Evolutionary conservation across 2,113 vertebrate species (phyloP).

Genomic region (Odobenus rosmarus): DNA sequence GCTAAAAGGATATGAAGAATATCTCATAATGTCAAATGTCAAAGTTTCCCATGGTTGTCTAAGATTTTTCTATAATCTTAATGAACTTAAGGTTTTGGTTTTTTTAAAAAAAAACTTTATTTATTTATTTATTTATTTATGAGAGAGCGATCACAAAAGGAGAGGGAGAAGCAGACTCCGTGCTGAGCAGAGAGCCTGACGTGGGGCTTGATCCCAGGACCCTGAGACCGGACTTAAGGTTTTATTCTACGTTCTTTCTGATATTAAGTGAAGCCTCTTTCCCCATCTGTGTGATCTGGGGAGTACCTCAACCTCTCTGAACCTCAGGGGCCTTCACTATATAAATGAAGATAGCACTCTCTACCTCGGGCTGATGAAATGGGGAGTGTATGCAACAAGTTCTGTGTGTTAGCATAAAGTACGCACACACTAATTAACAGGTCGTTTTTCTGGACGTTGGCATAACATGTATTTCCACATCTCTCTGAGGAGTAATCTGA

Average conservation of each 20-base stretch:
- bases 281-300: neutral
- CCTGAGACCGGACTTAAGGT: neutral
- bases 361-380: neutral
- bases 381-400: neutral
- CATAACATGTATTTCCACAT: neutral
- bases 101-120: neutral
- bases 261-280: neutral
- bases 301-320: neutral
- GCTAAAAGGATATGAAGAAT: neutral
- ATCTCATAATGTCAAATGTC: neutral
- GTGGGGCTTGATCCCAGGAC: neutral
- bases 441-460: neutral
- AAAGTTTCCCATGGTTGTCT: neutral
- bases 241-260: neutral
- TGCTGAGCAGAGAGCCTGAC: too few relatives aligned
- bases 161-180: neutral
- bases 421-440: neutral
- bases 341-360: neutral
- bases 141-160: neutral
- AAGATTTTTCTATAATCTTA: neutral
- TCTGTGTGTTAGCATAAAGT: neutral
- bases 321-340: neutral
- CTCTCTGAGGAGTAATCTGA: constrained; percentile 45
- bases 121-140: neutral
- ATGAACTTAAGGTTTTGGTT: neutral